Conservation (phyloP, 2,113 vertebrate genomes). For the Semnornis frantzii region DNA sequence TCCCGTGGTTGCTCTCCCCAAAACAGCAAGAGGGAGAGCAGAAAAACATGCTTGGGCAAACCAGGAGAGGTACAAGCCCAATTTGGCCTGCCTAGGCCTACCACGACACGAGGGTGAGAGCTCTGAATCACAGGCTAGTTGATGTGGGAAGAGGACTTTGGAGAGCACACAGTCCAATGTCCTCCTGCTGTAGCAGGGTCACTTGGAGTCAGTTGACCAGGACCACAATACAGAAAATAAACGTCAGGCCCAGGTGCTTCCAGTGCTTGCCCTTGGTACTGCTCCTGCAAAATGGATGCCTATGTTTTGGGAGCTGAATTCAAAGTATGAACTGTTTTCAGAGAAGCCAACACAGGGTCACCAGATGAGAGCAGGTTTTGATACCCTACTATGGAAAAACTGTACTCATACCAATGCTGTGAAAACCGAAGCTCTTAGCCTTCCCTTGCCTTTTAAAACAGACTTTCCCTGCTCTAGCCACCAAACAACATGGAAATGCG, state of each 20-base stretch:
- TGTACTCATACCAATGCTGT: not conserved
- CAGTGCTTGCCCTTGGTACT: not conserved
- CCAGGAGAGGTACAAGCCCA: too few species aligned
- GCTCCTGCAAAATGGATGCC: accelerated
- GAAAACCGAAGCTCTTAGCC: not conserved
- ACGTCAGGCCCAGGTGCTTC: not conserved
- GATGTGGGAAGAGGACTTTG: too few species aligned
- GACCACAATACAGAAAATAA: accelerated
- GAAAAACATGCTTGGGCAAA: too few species aligned
- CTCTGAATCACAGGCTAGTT: too few species aligned
- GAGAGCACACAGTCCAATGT: too few species aligned
- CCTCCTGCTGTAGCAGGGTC: too few species aligned
- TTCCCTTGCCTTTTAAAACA: not conserved
- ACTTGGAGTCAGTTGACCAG: too few species aligned
- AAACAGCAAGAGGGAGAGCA: too few species aligned
- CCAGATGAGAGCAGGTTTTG: not conserved
- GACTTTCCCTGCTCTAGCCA: not conserved
- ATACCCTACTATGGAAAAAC: not conserved
- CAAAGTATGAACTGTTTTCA: not conserved
- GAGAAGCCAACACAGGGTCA: not conserved
- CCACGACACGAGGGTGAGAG: too few species aligned
- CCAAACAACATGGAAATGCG: not conserved
- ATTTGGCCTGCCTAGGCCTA: too few species aligned
- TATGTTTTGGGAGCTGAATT: not conserved
- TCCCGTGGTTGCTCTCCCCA: too few species aligned